Evolutionary conservation across 1,140 invertebrate genomes (phyloP).

Genomic region (Patella vulgata): DNA sequence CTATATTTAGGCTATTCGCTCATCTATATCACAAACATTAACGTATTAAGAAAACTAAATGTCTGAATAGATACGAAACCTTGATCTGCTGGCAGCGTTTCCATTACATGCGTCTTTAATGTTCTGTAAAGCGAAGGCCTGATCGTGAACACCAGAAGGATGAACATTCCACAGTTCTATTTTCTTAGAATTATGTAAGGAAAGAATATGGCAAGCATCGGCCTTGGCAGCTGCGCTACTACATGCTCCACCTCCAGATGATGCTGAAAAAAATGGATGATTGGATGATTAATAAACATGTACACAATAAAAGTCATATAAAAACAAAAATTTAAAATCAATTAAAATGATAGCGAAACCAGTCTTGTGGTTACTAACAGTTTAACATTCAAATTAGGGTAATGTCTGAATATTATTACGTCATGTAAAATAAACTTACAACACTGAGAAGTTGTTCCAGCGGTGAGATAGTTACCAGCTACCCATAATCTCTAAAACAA

Average conservation of each 20-base stretch:
- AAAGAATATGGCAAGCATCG: constrained; percentile 44
- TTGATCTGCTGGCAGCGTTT: constrained; percentile 35
- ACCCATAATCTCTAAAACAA: constrained; percentile 35
- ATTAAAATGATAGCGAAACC: background rate
- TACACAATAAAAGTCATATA: background rate
- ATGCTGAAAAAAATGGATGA: background rate
- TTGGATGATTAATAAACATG: background rate
- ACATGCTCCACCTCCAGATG: constrained; percentile 26
- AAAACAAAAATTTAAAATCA: constrained; percentile 2
- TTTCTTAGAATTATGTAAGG: constrained; percentile 29
- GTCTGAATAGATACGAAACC: too few species aligned
- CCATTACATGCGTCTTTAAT: constrained; percentile 48
- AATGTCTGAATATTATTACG: background rate
- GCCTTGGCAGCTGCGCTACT: constrained; percentile 28
- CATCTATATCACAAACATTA: too few species aligned
- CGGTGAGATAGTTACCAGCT: constrained; percentile 25
- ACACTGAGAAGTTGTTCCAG: constrained; percentile 18
- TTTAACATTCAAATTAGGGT: background rate
- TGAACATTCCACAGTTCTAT: constrained; percentile 38
- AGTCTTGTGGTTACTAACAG: background rate
- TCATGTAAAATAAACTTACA: background rate
- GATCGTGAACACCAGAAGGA: constrained; percentile 48
- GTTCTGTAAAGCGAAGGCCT: constrained; percentile 50
- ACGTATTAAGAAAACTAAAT: too few species aligned
- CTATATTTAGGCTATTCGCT: too few species aligned